Base-by-base conservation (phyloP, 2,888 invertebrate species). In the Limnephilus marmoratus region DNA sequence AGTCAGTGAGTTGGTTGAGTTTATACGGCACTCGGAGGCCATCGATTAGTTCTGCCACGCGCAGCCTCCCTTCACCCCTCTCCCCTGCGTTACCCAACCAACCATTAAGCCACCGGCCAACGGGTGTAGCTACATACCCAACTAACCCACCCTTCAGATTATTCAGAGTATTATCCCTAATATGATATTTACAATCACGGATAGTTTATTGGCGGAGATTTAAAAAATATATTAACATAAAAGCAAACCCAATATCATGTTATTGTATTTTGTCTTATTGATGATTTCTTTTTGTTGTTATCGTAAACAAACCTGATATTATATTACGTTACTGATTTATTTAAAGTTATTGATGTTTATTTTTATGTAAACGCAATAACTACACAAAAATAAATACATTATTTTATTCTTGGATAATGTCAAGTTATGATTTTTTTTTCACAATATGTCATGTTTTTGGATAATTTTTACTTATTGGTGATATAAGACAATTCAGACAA, bases 11-110 rank as follows among this genome's bases (percentile, higher is more conserved):
- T 34, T 81, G 11, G 24, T 24, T 18, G 87, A 85, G 85, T 85
- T 68, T 24, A 68, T 68, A 68, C 68, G 87, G 24, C 11, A 31
- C 34, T 45, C 49, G 87, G 53, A 1, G 37, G 18, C n/a, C 29
- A 90, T 90, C 90, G 90, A 90, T 90, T 81, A 81, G 90, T 81
- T 24, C 41, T 90, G 90, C 81, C 90, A 90, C 90, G 90, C 81
- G 90, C 90, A 81, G 80, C 29, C 37, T 34, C 45, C 81, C 68
- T 15, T 7, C 68, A 4, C 68, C 68, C 68, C 18, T 5, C 18
- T 9, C 24, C n/a, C 68, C 68, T 24, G 68, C 24, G 68, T 68
- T 68, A n/a, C 0, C 24, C n/a, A 68, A 24, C 68, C 68, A 68
- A 68, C 68, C 68, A 68, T 68, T 68, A 7, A 49, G 15, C 15